Evolutionary conservation across 2,888 invertebrate genomes (phyloP).

Genomic region (Acheta domesticus): DNA sequence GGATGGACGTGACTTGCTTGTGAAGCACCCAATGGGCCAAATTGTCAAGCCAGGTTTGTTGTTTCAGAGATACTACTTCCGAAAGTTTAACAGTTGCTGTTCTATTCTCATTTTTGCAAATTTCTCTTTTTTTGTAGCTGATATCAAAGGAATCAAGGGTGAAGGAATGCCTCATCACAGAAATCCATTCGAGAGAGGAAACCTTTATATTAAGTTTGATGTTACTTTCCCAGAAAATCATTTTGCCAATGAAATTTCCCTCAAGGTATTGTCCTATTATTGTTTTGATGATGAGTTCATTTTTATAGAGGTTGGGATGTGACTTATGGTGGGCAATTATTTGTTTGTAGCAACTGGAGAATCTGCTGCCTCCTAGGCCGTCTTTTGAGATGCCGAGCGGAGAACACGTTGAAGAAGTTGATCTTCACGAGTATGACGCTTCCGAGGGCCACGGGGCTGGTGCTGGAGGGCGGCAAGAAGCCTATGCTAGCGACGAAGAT

Average conservation of each 20-base stretch:
- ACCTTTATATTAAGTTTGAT: slow-evolving; percentile 81
- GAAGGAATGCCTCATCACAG: slow-evolving; percentile 90
- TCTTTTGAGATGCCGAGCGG: slow-evolving; percentile 68
- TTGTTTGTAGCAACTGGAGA: slow-evolving; percentile 63
- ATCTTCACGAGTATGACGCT: slow-evolving; percentile 71
- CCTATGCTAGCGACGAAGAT: slow-evolving; percentile 68
- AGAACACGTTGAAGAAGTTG: slow-evolving; percentile 83
- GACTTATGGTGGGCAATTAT: neutral
- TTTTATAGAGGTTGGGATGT: too few relatives aligned
- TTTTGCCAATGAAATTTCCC: slow-evolving; percentile 64
- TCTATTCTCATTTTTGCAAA: neutral
- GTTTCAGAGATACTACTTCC: neutral
- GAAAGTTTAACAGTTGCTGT: neutral
- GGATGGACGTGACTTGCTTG: slow-evolving; percentile 78
- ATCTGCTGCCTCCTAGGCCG: slow-evolving; percentile 69
- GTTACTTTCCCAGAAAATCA: slow-evolving; percentile 80
- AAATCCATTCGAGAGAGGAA: slow-evolving; percentile 82
- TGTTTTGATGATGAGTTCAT: neutral
- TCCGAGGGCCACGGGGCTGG: slow-evolving; percentile 52
- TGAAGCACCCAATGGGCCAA: slow-evolving; percentile 76
- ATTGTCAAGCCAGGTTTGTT: slow-evolving; percentile 72
- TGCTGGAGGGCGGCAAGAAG: slow-evolving; percentile 57
- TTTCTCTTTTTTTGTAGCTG: slow-evolving; percentile 47
- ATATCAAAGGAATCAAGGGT: slow-evolving; percentile 69
- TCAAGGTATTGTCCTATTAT: slow-evolving; percentile 47